These are phyloP conservation scores for Astatotilapia flaviijosephi DNA, from an alignment of 2,113 vertebrate genomes.

Conservation along the genomic window DNA sequence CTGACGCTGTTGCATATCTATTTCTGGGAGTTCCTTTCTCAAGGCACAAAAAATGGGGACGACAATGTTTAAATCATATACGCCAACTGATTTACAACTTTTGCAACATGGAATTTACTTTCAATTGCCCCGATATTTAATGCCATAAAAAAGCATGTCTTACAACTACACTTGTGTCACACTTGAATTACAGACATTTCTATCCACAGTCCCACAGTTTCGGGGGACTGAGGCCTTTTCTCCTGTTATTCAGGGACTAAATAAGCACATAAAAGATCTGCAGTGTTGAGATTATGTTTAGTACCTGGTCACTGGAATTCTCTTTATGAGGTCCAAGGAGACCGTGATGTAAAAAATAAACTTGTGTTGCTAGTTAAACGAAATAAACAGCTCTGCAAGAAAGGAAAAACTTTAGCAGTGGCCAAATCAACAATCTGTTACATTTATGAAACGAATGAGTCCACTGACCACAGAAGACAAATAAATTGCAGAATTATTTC, in stretches of 20 bases:
- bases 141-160: fast-evolving
- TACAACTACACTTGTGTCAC: not conserved
- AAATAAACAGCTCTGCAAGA: not conserved
- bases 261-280: not conserved
- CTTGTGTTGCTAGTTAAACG: not conserved
- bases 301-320: not conserved
- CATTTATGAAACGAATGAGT: not conserved
- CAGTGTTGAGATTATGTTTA: not conserved
- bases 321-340: not conserved
- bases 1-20: not conserved
- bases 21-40: not conserved
- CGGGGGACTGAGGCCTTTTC: not conserved
- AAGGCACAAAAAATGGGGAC: not conserved
- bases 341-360: not conserved
- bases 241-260: not conserved
- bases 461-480: not conserved
- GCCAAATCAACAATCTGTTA: not conserved
- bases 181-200: not conserved
- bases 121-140: not conserved
- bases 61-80: not conserved
- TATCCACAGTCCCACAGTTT: not conserved
- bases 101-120: not conserved
- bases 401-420: not conserved
- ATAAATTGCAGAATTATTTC: not conserved
- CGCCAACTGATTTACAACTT: not conserved